phyloP scores from a whole-genome alignment of 2,113 vertebrate species.

The Psammodynastes pulverulentus region DNA sequence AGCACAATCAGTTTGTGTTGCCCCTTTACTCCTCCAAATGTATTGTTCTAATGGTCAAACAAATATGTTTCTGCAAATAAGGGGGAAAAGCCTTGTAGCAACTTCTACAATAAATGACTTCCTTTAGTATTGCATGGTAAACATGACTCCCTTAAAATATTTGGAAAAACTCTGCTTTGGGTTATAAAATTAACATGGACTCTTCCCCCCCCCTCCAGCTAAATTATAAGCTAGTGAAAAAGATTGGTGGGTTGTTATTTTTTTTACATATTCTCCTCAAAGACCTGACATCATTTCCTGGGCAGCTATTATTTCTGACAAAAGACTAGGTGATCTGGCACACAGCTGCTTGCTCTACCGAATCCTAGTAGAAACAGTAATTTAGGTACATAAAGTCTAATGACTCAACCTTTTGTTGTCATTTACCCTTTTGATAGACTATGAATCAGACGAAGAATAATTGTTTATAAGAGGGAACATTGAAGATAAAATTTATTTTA shows the following conservation, averaged over 20 bases:
- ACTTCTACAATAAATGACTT: not conserved
- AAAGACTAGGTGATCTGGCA: not conserved
- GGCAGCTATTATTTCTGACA: conserved; percentile 41
- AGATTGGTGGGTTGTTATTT: not conserved
- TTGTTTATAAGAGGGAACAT: conserved; percentile 36
- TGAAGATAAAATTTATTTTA: not conserved
- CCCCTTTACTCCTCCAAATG: not conserved
- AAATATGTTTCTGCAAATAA: not conserved
- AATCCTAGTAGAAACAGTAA: conserved; percentile 42
- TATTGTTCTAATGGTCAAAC: not conserved
- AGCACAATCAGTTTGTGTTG: not conserved
- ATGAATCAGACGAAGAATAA: conserved; percentile 40
- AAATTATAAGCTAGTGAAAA: conserved; percentile 39
- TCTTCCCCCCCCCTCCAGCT: not conserved
- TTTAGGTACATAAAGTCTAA: conserved; percentile 37
- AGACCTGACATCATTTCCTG: conserved; percentile 38
- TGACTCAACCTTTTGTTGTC: conserved; percentile 55
- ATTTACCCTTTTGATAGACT: conserved; percentile 42
- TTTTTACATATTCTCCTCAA: conserved; percentile 1
- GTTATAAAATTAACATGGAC: conserved; percentile 32
- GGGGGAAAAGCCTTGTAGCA: not conserved
- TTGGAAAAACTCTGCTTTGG: not conserved
- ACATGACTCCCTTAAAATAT: not conserved
- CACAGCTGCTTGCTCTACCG: conserved; percentile 1
- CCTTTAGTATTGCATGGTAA: not conserved